Percentiles rank a stretch among this genome's conserved stretches.
Evolutionary conservation across 2,113 vertebrate genomes (phyloP).

Genomic region (Xenopus laevis): DNA sequence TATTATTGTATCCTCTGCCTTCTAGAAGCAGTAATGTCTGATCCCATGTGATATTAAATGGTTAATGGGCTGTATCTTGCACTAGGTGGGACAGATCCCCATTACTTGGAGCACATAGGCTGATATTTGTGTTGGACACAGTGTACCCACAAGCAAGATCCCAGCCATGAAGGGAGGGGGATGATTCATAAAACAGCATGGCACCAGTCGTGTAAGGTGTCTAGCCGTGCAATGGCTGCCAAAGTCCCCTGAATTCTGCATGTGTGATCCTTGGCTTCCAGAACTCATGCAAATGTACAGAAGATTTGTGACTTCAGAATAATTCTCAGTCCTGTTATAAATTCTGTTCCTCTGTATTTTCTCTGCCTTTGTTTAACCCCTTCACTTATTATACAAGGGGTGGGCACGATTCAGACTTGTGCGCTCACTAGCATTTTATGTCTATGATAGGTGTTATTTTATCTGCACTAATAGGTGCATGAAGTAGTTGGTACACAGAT

Average conservation of each 20-base stretch:
- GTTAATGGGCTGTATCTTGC: neutral
- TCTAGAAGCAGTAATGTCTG: too few relatives aligned
- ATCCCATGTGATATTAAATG: too few relatives aligned
- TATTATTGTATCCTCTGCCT: too few relatives aligned
- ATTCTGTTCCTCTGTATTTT: neutral
- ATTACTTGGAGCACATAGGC: neutral
- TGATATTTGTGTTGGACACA: slow-evolving; percentile 44
- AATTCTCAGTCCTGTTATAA: neutral
- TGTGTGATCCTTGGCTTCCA: slow-evolving; percentile 41
- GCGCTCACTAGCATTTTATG: too few relatives aligned
- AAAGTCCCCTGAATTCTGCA: slow-evolving; percentile 24
- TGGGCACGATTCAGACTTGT: too few relatives aligned
- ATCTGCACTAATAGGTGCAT: too few relatives aligned
- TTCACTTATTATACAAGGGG: neutral
- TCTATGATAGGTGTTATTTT: too few relatives aligned
- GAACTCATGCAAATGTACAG: neutral
- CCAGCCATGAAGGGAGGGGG: neutral
- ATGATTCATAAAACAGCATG: slow-evolving; percentile 25
- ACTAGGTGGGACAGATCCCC: neutral
- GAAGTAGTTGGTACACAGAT: too few relatives aligned
- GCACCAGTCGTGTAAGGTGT: slow-evolving; percentile 24
- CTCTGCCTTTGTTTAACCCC: neutral
- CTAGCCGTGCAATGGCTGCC: slow-evolving; percentile 43
- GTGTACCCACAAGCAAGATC: slow-evolving; percentile 14
- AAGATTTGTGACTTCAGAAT: neutral